A percentile compares a stretch with the other conserved stretches of the same genome.
phyloP scores from a whole-genome alignment of 2,113 vertebrate genomes.

The Scolopax mira region DNA sequence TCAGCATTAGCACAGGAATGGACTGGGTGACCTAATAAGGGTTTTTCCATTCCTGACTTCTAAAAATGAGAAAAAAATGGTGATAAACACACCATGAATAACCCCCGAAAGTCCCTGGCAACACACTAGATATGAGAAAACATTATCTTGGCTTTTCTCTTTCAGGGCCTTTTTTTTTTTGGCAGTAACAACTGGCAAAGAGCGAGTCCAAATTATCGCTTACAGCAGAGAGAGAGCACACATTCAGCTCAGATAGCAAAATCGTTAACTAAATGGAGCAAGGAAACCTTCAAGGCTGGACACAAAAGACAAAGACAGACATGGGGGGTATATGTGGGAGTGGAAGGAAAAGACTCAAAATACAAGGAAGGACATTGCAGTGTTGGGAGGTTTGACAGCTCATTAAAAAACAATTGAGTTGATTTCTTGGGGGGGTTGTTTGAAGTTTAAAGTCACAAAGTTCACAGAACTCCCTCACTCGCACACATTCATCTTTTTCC shows the following conservation, averaged over 20 bases:
- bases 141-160: slow-evolving; percentile 14
- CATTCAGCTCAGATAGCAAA: slow-evolving; percentile 17
- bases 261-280: slow-evolving; percentile 20
- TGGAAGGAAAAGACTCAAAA: slow-evolving; percentile 60
- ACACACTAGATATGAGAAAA: slow-evolving; percentile 15
- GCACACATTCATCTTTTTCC: background rate
- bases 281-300: slow-evolving; percentile 57
- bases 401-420: slow-evolving; percentile 51
- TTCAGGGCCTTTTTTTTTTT: background rate
- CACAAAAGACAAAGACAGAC: slow-evolving; percentile 43
- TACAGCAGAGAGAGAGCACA: background rate
- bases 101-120: slow-evolving; percentile 59
- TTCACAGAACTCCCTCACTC: background rate
- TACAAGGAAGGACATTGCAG: slow-evolving; percentile 51
- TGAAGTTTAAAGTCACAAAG: slow-evolving; percentile 31
- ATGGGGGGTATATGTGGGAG: background rate
- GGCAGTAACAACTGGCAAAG: slow-evolving; percentile 35
- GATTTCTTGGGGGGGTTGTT: slow-evolving; percentile 6
- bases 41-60: slow-evolving; percentile 19
- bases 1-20: background rate
- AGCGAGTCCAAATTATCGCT: background rate
- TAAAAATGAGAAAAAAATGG: slow-evolving; percentile 17
- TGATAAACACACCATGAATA: slow-evolving; percentile 36
- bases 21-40: background rate
- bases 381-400: slow-evolving; percentile 20